Evolutionary conservation across 2,888 invertebrate genomes (phyloP).

Genomic region (Tupiocoris notatus): DNA sequence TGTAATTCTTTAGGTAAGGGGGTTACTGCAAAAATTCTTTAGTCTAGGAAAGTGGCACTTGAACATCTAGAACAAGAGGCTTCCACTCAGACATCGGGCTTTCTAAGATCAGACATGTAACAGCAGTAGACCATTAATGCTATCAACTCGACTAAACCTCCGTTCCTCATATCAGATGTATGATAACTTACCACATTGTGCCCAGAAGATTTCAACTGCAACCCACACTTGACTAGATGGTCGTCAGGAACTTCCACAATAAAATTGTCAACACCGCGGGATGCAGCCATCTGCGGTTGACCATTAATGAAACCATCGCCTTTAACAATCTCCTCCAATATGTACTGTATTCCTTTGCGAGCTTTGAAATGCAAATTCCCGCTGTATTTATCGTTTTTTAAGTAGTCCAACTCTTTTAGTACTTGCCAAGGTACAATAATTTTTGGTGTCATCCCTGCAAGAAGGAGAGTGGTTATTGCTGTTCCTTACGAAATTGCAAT

Average conservation of each 20-base stretch:
- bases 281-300: constrained; percentile 30
- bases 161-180: no score
- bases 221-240: constrained; percentile 44
- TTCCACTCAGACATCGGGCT: no score
- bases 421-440: constrained; percentile 45
- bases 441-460: constrained; percentile 37
- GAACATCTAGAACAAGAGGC: no score
- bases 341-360: constrained; percentile 28
- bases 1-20: no score
- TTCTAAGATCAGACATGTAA: no score
- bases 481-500: no score
- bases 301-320: constrained; percentile 11
- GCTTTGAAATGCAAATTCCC: constrained; percentile 6
- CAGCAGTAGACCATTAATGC: no score
- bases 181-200: constrained; percentile 40
- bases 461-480: neutral
- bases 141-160: no score
- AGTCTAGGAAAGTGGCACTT: no score
- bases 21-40: no score
- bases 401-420: constrained; percentile 44
- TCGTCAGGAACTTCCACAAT: constrained; percentile 44
- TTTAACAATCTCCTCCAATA: constrained; percentile 19
- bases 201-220: constrained; percentile 31
- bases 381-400: constrained; percentile 30
- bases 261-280: constrained; percentile 4